These are phyloP conservation scores for Ginglymostoma cirratum DNA, from an alignment of 2,113 vertebrate genomes.

Conservation along the genomic window DNA sequence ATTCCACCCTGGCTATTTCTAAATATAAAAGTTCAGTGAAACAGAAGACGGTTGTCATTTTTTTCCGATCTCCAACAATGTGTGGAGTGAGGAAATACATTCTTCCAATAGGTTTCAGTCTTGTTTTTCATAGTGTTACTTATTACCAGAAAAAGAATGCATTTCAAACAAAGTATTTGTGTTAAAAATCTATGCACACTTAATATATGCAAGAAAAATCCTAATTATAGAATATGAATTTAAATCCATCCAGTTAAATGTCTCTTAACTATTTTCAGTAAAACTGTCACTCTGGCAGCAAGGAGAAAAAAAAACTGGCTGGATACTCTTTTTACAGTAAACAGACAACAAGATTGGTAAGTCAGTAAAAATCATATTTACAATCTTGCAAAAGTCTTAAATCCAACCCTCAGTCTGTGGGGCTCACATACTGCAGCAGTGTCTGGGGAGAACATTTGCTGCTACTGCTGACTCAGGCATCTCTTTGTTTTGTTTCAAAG, in stretches of 20 bases:
- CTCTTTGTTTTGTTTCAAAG: slow-evolving; percentile 69
- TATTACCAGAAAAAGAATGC: background rate
- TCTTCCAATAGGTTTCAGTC: background rate
- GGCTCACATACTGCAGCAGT: slow-evolving; percentile 49
- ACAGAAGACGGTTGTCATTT: slow-evolving; percentile 9
- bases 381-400: slow-evolving; percentile 11
- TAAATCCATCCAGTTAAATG: background rate
- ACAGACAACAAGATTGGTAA: slow-evolving; percentile 3
- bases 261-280: background rate
- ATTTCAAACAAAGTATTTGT: background rate
- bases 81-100: background rate
- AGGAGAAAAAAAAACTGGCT: background rate
- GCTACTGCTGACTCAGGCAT: slow-evolving; percentile 71
- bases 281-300: background rate
- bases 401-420: slow-evolving; percentile 33
- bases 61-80: slow-evolving; percentile 5
- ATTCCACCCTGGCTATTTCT: slow-evolving; percentile 54
- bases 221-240: background rate
- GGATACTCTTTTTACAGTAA: background rate
- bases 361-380: slow-evolving; percentile 7
- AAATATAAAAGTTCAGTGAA: slow-evolving; percentile 40
- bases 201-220: background rate
- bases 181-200: background rate
- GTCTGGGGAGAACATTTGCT: slow-evolving; percentile 63
- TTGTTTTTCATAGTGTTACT: background rate